Conservation (phyloP, 2,888 invertebrate genomes). For the Escarpia spicata region DNA sequence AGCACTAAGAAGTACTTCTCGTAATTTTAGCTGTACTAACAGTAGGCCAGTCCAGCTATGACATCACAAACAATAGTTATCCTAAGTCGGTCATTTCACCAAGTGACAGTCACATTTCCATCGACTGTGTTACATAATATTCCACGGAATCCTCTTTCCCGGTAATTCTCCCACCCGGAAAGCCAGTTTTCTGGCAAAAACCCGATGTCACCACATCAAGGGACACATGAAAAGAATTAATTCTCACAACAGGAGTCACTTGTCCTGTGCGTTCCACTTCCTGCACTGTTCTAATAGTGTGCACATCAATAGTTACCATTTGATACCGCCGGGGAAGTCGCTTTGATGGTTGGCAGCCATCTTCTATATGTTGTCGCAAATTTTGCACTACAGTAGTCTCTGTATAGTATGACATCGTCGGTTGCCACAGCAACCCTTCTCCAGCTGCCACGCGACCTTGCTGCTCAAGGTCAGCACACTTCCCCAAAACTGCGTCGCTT, state of each 20-base stretch:
- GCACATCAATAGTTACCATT: background rate
- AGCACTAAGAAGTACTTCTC: no score
- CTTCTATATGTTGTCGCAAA: background rate
- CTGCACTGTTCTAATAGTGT: background rate
- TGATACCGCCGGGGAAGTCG: background rate
- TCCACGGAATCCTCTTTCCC: background rate
- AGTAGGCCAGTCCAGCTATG: background rate
- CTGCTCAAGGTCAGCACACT: background rate
- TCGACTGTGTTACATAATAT: background rate
- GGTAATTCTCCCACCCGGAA: background rate
- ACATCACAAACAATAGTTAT: background rate
- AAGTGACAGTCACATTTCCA: background rate
- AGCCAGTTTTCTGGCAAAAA: background rate
- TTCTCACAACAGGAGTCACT: background rate
- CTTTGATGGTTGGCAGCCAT: background rate
- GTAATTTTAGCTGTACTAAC: no score
- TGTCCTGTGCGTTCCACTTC: background rate
- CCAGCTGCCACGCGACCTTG: background rate
- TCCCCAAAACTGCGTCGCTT: conserved; percentile 11
- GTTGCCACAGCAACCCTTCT: background rate
- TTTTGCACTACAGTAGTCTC: conserved; percentile 8
- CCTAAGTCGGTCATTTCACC: background rate
- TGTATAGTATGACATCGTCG: background rate
- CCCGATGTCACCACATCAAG: background rate
- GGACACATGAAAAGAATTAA: background rate